These are phyloP conservation scores for Excalfactoria chinensis DNA, from an alignment of 2,113 vertebrate species.

Conservation along the genomic window DNA sequence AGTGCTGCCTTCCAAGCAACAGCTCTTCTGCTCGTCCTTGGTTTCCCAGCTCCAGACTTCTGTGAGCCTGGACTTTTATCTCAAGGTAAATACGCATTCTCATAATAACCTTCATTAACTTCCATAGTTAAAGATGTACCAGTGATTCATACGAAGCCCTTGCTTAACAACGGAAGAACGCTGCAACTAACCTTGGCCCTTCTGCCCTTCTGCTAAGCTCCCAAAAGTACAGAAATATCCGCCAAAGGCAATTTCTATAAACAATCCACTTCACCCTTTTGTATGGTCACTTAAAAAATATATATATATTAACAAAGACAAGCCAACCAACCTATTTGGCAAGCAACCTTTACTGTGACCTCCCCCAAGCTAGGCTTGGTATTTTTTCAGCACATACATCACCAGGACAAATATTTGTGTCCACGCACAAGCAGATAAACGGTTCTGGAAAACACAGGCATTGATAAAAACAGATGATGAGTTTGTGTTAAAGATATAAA, in stretches of 20 bases:
- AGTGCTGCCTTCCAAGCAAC: background rate
- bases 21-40: background rate
- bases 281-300: background rate
- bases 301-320: background rate
- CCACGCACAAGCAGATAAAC: constrained; percentile 36
- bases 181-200: constrained; percentile 37
- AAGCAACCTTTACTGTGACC: constrained; percentile 1
- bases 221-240: background rate
- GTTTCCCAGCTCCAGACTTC: background rate
- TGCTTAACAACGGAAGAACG: constrained; percentile 28
- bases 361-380: background rate
- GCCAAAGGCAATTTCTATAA: background rate
- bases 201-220: constrained; percentile 15
- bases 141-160: constrained; percentile 20
- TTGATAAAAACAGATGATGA: background rate
- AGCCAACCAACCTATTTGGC: background rate
- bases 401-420: constrained; percentile 58
- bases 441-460: constrained; percentile 15
- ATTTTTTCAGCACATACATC: constrained; percentile 21
- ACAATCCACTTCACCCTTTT: constrained; percentile 48
- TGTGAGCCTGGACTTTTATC: background rate
- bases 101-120: background rate
- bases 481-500: constrained; percentile 37
- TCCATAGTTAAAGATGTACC: background rate
- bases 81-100: constrained; percentile 22